Base-by-base conservation (phyloP, 53 echinoderm and acorn worm genomes). In the Astropecten irregularis region DNA sequence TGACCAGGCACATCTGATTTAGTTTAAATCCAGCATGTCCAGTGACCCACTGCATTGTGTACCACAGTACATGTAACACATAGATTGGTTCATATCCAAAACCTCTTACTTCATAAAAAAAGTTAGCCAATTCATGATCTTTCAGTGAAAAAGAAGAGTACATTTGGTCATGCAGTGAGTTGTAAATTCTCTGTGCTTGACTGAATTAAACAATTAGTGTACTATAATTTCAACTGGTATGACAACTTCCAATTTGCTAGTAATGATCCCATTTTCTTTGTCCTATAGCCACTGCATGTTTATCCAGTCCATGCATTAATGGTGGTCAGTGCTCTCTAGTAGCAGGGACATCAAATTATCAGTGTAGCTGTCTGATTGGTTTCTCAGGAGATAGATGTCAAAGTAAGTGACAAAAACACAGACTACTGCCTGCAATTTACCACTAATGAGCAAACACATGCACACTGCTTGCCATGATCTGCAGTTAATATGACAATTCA, bases 231-330 rank as follows among this genome's bases (percentile, higher is more conserved):
- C 27, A 4, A 28, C 1, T 69, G 11, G 2, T 77, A n/a, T n/a
- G n/a, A n/a, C n/a, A n/a, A n/a, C n/a, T n/a, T n/a, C n/a, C n/a
- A n/a, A n/a, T n/a, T n/a, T n/a, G n/a, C n/a, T n/a, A n/a, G n/a
- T n/a, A n/a, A n/a, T n/a, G n/a, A n/a, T n/a, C n/a, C n/a, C n/a
- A n/a, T n/a, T n/a, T n/a, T n/a, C n/a, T n/a, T n/a, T n/a, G n/a
- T 18, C 25, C 49, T 40, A 3, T 21, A 83, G 83, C 49, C 40
- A 42, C 51, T 46, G 69, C 70, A 0, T 83, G 83, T 26, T 25
- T 22, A 14, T 71, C 84, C 3, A 84, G 23, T 20, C 70, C 71
- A 9, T 84, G 84, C 32, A 42, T 54, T n/a, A 84, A 84, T 23
- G 71, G 71, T 35, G 84, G 84, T 9, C 29, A 28, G 4, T 84